A percentile compares a stretch with the other conserved stretches of the same genome.
phyloP scores from a whole-genome alignment of 2,888 invertebrate genomes.

The Ophion ventricosus region DNA sequence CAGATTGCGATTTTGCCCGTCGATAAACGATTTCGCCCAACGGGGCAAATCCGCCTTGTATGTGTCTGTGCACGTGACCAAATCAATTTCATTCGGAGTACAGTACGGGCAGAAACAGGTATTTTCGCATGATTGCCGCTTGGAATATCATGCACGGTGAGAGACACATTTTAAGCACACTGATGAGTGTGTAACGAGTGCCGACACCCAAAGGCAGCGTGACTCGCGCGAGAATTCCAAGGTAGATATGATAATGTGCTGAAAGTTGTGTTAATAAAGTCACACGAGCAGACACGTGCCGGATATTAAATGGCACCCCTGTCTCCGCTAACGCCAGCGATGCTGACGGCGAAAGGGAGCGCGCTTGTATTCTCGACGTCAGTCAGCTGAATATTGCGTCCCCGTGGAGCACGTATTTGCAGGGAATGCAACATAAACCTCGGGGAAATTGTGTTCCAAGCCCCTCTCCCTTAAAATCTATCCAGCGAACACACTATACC shows the following conservation, averaged over 20 bases:
- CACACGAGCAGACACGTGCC: constrained; percentile 60
- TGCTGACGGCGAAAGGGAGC: constrained; percentile 41
- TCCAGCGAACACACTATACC: neutral
- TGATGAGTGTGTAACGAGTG: neutral
- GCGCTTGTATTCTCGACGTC: constrained; percentile 39
- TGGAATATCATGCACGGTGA: constrained; percentile 7
- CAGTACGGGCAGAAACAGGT: neutral
- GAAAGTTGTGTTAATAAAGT: constrained; percentile 70
- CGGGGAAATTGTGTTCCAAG: neutral
- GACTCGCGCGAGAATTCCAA: constrained; percentile 28
- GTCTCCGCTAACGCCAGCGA: constrained; percentile 38
- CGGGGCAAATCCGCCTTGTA: neutral
- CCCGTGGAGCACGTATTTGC: neutral
- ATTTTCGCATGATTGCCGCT: constrained; percentile 8
- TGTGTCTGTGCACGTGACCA: constrained; percentile 53
- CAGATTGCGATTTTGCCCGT: constrained; percentile 12
- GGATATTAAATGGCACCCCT: constrained; percentile 68
- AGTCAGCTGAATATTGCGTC: constrained; percentile 21
- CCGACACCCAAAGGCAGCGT: neutral
- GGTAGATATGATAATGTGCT: constrained; percentile 68
- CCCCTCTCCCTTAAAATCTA: neutral
- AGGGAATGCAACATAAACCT: constrained; percentile 10
- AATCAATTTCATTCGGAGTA: constrained; percentile 55
- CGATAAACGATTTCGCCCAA: constrained; percentile 24
- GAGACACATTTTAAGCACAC: neutral